phyloP scores from a whole-genome alignment of 2,113 vertebrate species.

The Cryptotis parvus region DNA sequence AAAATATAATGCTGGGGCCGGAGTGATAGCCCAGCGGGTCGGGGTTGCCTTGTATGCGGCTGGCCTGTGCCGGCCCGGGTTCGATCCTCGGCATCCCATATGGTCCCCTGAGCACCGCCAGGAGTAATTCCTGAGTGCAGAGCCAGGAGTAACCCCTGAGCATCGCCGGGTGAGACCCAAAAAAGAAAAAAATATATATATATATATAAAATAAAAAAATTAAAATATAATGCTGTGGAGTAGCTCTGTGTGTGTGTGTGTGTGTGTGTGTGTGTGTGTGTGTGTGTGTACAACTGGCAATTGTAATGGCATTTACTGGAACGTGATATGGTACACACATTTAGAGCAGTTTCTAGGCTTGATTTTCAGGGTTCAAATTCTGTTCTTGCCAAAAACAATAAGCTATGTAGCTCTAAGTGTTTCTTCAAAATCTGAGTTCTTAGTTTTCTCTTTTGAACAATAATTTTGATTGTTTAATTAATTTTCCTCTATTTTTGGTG shows the following conservation, averaged over 20 bases:
- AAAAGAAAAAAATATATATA: too few relatives aligned
- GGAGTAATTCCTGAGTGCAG: too few relatives aligned
- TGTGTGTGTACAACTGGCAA: background rate
- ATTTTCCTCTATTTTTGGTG: background rate
- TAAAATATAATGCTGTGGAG: background rate
- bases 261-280: too few relatives aligned
- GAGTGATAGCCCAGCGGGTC: too few relatives aligned
- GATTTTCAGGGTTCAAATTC: background rate
- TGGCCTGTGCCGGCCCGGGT: too few relatives aligned
- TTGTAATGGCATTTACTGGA: background rate
- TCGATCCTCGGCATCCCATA: too few relatives aligned
- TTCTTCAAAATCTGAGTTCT: background rate
- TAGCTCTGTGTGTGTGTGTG: background rate
- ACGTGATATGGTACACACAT: background rate
- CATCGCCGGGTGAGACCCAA: too few relatives aligned
- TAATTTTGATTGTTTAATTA: too few relatives aligned
- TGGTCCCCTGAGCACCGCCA: too few relatives aligned
- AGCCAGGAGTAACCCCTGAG: too few relatives aligned
- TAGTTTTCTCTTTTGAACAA: background rate
- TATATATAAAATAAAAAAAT: background rate
- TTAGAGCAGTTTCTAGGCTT: background rate
- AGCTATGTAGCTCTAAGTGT: background rate
- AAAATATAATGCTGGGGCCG: background rate
- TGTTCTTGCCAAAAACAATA: background rate
- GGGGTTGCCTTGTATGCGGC: too few relatives aligned